Evolutionary conservation across 2,113 vertebrate species (phyloP), one percentile per base, ranked within the genome.

Genomic region (Thunnus thynnus): DNA sequence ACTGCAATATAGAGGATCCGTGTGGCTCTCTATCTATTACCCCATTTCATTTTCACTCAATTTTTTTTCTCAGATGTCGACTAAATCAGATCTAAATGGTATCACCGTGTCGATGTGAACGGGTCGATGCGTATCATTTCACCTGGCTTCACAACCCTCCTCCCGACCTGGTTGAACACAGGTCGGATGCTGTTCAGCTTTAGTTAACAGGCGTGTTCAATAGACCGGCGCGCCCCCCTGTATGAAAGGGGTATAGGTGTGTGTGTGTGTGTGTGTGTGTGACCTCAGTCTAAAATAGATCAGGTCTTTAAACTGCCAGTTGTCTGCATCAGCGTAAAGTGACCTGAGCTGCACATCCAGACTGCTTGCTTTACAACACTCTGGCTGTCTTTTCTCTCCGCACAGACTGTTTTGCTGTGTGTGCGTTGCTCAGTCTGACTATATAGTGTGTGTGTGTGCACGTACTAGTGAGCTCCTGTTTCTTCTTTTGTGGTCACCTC

Each of bases 301-400:
- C 22, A 17, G 3, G 75, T 57, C 72, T 87, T 66, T 67, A 54
- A 66, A 80, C 65, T 84, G 85, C 74, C 52, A 67, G 52, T 76
- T 13, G 50, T 86, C 75, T 82, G 73, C 73, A 87, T 89, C 88
- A 84, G 88, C 80, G 83, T 87, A 90, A 90, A 91, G 60, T 80
- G 86, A 91, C 83, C 86, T 51, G 74, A 9, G 67, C 79, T 75
- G 74, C 77, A 67, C 61, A 80, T 65, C 56, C 1, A 73, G 66
- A 52, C 71, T 64, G 68, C 67, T 81, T 54, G 74, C 68, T 80
- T 41, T 46, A 69, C 54, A 79, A 66, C 71, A 8, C 22, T 57
- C 6, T 13, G 66, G 68, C 61, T 67, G 36, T 71, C 13, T 50
- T 80, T 72, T 73, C 56, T 76, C 52, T 69, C 63, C 78, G 50